Percentiles rank a stretch among this genome's conserved stretches.
Evolutionary conservation across 2,797 vertebrate species (phyloP).

Genomic region (Ctenosaura bakeri): DNA sequence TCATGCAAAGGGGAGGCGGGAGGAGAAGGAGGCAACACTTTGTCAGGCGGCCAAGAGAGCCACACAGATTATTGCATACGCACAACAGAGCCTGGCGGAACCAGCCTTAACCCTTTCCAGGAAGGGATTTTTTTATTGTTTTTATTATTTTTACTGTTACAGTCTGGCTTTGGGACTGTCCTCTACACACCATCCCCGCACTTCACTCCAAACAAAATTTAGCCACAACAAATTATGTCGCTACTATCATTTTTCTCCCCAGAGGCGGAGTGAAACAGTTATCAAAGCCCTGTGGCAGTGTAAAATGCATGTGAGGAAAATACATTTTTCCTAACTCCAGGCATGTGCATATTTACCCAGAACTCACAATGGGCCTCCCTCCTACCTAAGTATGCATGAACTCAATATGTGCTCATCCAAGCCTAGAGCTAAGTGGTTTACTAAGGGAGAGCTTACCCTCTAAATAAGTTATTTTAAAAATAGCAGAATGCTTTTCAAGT

Average conservation of each 20-base stretch:
- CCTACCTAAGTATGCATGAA: background rate
- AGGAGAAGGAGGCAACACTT: slow-evolving; percentile 75
- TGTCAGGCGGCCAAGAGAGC: slow-evolving; percentile 82
- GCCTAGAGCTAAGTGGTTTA: background rate
- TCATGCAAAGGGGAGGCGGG: slow-evolving; percentile 78
- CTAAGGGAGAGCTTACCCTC: background rate
- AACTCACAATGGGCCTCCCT: background rate
- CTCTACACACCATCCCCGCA: background rate
- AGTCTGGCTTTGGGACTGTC: background rate
- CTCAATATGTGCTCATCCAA: background rate
- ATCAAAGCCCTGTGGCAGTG: too few species aligned
- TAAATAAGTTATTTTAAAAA: background rate
- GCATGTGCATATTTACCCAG: background rate
- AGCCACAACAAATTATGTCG: too few species aligned
- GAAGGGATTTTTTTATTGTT: background rate
- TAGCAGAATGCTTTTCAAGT: background rate
- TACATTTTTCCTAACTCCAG: background rate
- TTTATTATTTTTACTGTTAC: background rate
- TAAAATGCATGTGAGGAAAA: too few species aligned
- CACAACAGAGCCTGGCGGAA: slow-evolving; percentile 75
- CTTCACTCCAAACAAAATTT: too few species aligned
- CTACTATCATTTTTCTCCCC: slow-evolving; percentile 35
- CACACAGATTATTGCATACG: slow-evolving; percentile 81
- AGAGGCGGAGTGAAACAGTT: too few species aligned
- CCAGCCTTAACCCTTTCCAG: slow-evolving; percentile 81